Conservation (phyloP, 2,113 vertebrate species). For the Falco punctatus region DNA sequence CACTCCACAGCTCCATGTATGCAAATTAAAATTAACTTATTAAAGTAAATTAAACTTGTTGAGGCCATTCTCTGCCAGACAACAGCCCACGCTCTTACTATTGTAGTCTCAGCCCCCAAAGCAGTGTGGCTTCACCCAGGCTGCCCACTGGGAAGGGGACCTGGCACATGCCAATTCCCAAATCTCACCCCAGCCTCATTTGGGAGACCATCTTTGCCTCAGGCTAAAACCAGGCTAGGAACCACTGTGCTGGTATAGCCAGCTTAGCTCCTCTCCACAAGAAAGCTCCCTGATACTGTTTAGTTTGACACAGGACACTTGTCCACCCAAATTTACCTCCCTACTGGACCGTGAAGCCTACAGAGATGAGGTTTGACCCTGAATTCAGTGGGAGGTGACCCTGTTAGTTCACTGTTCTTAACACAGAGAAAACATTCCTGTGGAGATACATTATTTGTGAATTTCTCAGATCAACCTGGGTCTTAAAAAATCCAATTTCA, state of each 20-base stretch:
- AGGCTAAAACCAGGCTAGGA: neutral
- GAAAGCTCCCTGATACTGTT: neutral
- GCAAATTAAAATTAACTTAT: conserved; percentile 25
- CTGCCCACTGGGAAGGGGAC: neutral
- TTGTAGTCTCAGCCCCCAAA: neutral
- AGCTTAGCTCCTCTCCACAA: neutral
- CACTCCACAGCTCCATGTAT: neutral
- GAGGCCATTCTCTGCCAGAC: neutral
- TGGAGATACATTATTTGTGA: neutral
- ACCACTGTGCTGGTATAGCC: neutral
- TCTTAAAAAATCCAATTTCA: neutral
- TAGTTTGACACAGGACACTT: neutral
- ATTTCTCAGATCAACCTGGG: neutral
- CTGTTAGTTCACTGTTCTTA: neutral
- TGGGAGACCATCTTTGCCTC: neutral
- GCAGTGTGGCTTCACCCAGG: neutral
- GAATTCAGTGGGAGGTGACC: neutral
- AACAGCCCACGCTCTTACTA: neutral
- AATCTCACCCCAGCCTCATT: neutral
- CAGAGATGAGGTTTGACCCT: neutral
- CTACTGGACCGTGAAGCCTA: neutral
- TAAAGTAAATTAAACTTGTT: conserved; percentile 11
- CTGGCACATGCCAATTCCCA: neutral
- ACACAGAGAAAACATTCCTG: neutral
- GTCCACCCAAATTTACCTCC: neutral